These are phyloP conservation scores for Drepanosiphum platanoidis DNA, from an alignment of 2,888 invertebrate species.

Conservation along the genomic window DNA sequence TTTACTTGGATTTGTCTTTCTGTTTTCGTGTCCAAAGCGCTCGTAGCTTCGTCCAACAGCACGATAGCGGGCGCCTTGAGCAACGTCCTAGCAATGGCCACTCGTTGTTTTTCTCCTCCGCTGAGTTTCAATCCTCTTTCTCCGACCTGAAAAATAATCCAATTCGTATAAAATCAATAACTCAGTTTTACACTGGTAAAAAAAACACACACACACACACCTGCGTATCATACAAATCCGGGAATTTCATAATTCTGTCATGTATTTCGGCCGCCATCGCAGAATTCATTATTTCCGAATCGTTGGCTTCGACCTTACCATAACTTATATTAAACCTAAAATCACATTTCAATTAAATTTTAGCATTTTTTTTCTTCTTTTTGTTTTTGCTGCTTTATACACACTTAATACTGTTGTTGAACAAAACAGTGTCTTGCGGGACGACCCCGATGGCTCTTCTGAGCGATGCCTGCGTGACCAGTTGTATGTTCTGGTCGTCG, in stretches of 20 bases:
- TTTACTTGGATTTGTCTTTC: constrained; percentile 85
- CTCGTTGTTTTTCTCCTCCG: constrained; percentile 97
- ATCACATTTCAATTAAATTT: constrained; percentile 23
- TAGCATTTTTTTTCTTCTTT: neutral
- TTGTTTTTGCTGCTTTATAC: too few relatives aligned
- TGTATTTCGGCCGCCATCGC: constrained; percentile 95
- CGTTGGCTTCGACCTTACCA: constrained; percentile 80
- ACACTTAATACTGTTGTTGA: constrained; percentile 88
- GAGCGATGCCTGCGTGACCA: constrained; percentile 85
- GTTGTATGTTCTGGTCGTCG: constrained; percentile 88
- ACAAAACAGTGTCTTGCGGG: constrained; percentile 96
- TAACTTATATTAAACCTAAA: constrained; percentile 91
- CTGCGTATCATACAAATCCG: constrained; percentile 70
- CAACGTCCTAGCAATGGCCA: constrained; percentile 95
- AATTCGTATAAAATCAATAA: neutral
- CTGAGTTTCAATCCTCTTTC: constrained; percentile 94
- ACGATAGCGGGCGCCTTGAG: constrained; percentile 91
- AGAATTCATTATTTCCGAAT: constrained; percentile 86
- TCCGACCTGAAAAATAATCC: constrained; percentile 76
- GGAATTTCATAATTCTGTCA: constrained; percentile 88
- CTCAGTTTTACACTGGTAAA: neutral
- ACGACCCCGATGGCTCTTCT: constrained; percentile 90
- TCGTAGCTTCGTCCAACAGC: constrained; percentile 93
- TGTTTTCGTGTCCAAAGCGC: constrained; percentile 94
- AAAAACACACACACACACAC: constrained; percentile 18